Base-by-base conservation (phyloP, 92 coral and sea anemone genomes). In the Palythoa grandis region DNA sequence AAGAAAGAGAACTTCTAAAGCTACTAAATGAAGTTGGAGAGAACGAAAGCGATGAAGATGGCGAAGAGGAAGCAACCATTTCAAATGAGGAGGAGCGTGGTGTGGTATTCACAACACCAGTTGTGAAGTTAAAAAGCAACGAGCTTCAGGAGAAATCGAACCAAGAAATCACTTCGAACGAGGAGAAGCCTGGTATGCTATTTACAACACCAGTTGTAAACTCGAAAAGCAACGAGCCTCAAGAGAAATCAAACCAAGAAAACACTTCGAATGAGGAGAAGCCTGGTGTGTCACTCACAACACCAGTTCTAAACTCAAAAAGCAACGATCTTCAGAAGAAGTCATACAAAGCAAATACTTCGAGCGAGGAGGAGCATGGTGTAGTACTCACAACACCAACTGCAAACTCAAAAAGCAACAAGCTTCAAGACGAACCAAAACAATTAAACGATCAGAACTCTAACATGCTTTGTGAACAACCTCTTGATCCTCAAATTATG, bases 1-100 rank as follows among this genome's bases (percentile, higher is more conserved):
- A 88, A 63, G 95, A 88, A 35, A 84, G 74, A 72, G 89, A 86
- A 68, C 53, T 82, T 7, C 58, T 85, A 6, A 52, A 50, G 24
- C 7, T 53, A 19, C 57, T 66, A 7, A 43, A 10, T 11, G 66
- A 77, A 22, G 12, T 52, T 15, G 69, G 60, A 77, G 24, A 74
- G 6, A 29, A 48, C 11, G 78, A 14, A 8, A 56, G 68, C 22
- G 82, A 77, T 5, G 25, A 25, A 16, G 82, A 56, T 6, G n/a
- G 8, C 11, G 39, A 48, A 70, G 74, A 35, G 11, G 8, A n/a
- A 5, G 11, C 2, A 17, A 63, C 9, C 1, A 19, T 9, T 9
- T 9, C 22, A 7, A 63, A 2, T 5, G 23, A 5, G 69, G 22
- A 14, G 20, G 22, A n/a, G 1, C 22, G 11, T n/a, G 23, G 22